Conservation (phyloP, 1,140 invertebrate species). For the Scaptodrosophila lebanonensis region DNA sequence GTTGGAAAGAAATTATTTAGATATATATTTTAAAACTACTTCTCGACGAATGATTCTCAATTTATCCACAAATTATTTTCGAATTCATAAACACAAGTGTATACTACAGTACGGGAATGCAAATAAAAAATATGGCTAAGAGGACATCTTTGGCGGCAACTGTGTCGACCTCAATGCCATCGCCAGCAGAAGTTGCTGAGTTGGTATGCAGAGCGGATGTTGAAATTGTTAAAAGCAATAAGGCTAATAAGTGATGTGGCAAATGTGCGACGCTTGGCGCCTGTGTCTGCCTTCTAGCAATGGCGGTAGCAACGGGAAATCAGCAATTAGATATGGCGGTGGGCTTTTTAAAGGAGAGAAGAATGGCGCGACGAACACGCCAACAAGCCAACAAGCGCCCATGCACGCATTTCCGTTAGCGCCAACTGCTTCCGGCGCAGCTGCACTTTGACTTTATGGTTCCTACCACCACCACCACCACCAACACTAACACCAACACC, state of each 20-base stretch:
- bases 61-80: no score
- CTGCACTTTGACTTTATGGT: slow-evolving; percentile 70
- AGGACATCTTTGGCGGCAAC: no score
- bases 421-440: slow-evolving; percentile 60
- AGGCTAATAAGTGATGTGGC: slow-evolving; percentile 73
- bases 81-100: no score
- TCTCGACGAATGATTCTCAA: no score
- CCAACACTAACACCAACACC: no score
- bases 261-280: slow-evolving; percentile 55
- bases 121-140: no score
- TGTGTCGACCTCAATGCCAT: no score
- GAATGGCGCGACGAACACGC: neutral
- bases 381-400: slow-evolving; percentile 1
- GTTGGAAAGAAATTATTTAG: no score
- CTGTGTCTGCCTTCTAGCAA: neutral
- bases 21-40: no score
- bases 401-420: slow-evolving; percentile 66
- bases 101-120: no score
- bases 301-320: slow-evolving; percentile 50
- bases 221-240: slow-evolving; percentile 74
- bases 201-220: slow-evolving; percentile 56
- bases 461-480: no score
- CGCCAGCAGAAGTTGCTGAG: no score
- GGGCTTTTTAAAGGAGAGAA: neutral
- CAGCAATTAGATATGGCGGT: slow-evolving; percentile 54